A percentile compares a stretch with the other conserved stretches of the same genome.
Evolutionary conservation across 2,888 invertebrate species (phyloP).

Genomic region (Plebejus argus): DNA sequence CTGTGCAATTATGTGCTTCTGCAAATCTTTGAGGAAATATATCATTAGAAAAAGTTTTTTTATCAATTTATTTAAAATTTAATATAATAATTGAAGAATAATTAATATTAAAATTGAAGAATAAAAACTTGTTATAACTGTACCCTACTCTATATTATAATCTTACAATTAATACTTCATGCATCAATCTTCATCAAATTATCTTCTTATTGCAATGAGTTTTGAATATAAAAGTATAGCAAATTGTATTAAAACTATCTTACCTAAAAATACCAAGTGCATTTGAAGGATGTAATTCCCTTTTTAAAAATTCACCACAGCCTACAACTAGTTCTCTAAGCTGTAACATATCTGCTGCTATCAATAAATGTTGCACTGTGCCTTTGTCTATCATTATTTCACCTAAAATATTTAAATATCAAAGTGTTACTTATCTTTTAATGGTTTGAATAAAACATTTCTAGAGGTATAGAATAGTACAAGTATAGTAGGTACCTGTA

Average conservation of each 20-base stretch:
- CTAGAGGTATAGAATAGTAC: background rate
- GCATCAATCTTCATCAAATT: too few relatives aligned
- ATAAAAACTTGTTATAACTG: too few relatives aligned
- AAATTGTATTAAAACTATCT: constrained; percentile 11
- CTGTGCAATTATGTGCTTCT: constrained; percentile 91
- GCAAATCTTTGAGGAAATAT: constrained; percentile 84
- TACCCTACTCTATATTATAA: too few relatives aligned
- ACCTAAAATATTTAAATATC: constrained; percentile 62
- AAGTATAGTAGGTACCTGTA: constrained; percentile 82
- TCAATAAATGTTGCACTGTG: constrained; percentile 93
- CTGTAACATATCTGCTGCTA: constrained; percentile 95
- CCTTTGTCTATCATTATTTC: constrained; percentile 86
- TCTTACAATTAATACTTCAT: too few relatives aligned
- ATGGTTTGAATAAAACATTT: background rate
- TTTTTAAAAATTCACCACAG: constrained; percentile 91
- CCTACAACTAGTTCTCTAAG: constrained; percentile 89
- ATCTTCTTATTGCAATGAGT: too few relatives aligned
- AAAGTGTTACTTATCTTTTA: background rate
- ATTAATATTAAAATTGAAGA: too few relatives aligned
- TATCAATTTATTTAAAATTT: background rate
- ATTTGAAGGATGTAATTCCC: constrained; percentile 92
- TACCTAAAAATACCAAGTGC: constrained; percentile 91
- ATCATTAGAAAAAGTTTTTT: background rate
- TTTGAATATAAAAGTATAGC: too few relatives aligned
- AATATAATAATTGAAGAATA: too few relatives aligned